phyloP scores from a whole-genome alignment of 2,113 vertebrate genomes.

The Tretioscincus oriximinensis region DNA sequence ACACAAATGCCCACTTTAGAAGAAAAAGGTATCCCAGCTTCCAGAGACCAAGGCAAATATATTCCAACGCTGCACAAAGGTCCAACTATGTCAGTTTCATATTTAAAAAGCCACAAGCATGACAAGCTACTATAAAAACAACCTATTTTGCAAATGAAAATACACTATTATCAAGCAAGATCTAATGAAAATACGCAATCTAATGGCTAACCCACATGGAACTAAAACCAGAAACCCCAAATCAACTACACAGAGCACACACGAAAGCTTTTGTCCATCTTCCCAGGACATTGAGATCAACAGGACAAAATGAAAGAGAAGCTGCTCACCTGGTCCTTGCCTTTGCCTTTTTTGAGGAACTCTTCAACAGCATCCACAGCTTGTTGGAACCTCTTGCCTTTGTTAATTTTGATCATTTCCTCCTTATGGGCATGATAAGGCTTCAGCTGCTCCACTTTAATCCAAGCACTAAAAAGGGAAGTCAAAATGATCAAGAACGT shows the following conservation, averaged over 20 bases:
- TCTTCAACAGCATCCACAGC: constrained; percentile 97
- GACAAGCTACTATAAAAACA: background rate
- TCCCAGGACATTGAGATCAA: background rate
- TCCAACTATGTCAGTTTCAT: constrained; percentile 16
- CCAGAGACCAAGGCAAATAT: constrained; percentile 10
- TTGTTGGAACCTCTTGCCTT: constrained; percentile 98
- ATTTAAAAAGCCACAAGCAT: background rate
- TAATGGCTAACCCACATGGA: background rate
- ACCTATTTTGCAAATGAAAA: background rate
- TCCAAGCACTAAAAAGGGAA: constrained; percentile 87
- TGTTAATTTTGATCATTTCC: constrained; percentile 99
- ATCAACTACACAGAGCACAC: too few species aligned
- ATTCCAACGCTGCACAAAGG: constrained; percentile 14
- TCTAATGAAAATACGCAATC: too few species aligned
- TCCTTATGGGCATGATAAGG: constrained; percentile 97
- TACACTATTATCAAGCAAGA: too few species aligned
- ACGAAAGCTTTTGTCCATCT: background rate
- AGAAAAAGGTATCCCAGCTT: background rate
- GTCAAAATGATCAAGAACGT: constrained; percentile 15
- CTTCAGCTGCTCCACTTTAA: constrained; percentile 98
- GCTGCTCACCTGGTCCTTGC: constrained; percentile 88
- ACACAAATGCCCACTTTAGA: background rate
- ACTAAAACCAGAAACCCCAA: background rate
- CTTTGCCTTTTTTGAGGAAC: constrained; percentile 93
- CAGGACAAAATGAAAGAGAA: background rate